phyloP scores from a whole-genome alignment of 1,140 invertebrate species.

The Hyposmocoma kahamanoa region DNA sequence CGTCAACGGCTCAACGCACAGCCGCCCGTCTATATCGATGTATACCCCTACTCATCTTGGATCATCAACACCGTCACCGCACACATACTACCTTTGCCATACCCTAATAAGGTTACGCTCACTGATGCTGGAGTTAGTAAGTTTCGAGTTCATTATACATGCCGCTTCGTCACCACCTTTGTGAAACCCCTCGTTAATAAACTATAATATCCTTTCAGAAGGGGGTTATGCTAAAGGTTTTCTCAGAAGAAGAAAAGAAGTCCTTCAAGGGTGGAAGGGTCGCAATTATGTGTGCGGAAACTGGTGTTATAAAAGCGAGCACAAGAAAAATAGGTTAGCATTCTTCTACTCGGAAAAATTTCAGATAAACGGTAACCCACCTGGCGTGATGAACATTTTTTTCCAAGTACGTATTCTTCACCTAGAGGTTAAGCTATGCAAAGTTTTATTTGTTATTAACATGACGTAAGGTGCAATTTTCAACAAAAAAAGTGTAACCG shows the following conservation, averaged over 20 bases:
- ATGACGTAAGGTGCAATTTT: neutral
- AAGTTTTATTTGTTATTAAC: neutral
- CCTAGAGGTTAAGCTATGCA: neutral
- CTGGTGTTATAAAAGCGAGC: constrained; percentile 34
- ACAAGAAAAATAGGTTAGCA: constrained; percentile 20
- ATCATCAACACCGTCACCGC: constrained; percentile 49
- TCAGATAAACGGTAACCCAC: constrained; percentile 36
- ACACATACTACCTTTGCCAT: constrained; percentile 37
- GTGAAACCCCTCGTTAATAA: too few species aligned
- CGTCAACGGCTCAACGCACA: constrained; percentile 39
- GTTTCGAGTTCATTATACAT: too few species aligned
- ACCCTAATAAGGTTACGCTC: constrained; percentile 41
- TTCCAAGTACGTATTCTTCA: constrained; percentile 22
- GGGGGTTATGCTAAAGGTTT: too few species aligned
- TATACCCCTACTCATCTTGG: constrained; percentile 51
- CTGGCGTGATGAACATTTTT: neutral
- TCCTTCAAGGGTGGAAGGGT: constrained; percentile 39
- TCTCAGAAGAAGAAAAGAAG: constrained; percentile 26
- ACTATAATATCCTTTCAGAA: too few species aligned
- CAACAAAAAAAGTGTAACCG: neutral
- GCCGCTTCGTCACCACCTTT: too few species aligned
- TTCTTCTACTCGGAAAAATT: constrained; percentile 52
- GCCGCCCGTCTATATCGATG: constrained; percentile 51
- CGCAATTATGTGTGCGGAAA: constrained; percentile 38
- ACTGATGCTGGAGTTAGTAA: constrained; percentile 35